Evolutionary conservation across 1,140 invertebrate genomes (phyloP).

Genomic region (Pogonognathellus flavescens): DNA sequence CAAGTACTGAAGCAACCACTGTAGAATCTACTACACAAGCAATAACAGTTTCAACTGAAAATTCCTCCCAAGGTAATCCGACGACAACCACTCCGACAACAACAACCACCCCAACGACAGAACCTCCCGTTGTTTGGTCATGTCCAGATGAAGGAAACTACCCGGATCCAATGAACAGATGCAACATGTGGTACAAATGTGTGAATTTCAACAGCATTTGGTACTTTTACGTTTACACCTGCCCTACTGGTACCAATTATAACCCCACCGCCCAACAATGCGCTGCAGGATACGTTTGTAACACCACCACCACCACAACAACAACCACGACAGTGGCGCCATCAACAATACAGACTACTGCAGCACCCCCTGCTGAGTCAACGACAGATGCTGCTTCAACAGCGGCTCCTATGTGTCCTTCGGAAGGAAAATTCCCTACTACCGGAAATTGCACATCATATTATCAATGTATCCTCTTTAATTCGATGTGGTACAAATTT

Average conservation of each 20-base stretch:
- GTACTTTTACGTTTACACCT: conserved; percentile 26
- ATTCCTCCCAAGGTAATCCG: not conserved
- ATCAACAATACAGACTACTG: not conserved
- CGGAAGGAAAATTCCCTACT: not conserved
- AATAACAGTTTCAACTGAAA: not conserved
- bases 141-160: not conserved
- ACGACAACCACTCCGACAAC: not conserved
- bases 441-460: not conserved
- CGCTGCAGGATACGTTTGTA: not conserved
- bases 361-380: not conserved
- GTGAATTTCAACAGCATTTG: not conserved
- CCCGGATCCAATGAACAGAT: not conserved
- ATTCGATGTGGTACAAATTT: conserved; percentile 7
- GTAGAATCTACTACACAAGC: not conserved
- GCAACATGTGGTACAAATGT: not conserved
- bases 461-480: not conserved
- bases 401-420: not conserved
- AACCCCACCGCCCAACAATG: not conserved
- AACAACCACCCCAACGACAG: not conserved
- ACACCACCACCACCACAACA: not conserved
- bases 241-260: not conserved
- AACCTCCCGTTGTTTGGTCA: not conserved
- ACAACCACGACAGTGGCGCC: not conserved
- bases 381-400: not conserved
- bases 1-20: not conserved